A percentile compares a stretch with the other conserved stretches of the same genome.
phyloP scores from a whole-genome alignment of 2,113 vertebrate species.

The Heloderma charlesbogerti region DNA sequence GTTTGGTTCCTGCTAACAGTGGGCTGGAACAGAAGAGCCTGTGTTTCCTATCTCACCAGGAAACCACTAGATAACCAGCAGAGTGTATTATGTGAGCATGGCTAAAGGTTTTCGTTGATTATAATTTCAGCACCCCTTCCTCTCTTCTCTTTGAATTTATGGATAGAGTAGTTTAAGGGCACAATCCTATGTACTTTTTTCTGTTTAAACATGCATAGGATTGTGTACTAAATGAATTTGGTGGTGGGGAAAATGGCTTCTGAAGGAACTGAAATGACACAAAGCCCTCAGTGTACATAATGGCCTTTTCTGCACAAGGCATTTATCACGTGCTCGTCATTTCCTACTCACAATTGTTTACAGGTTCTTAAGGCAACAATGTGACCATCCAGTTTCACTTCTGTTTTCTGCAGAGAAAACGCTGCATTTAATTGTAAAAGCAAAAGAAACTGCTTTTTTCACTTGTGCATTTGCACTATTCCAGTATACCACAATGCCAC shows the following conservation, averaged over 20 bases:
- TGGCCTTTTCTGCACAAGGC: too few relatives aligned
- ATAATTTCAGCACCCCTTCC: neutral
- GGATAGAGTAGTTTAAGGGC: neutral
- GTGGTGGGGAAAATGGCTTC: neutral
- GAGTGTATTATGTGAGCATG: neutral
- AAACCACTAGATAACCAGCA: neutral
- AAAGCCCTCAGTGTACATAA: neutral
- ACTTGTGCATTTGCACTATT: too few relatives aligned
- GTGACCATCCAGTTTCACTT: too few relatives aligned
- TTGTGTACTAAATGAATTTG: neutral
- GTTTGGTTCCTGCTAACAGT: neutral
- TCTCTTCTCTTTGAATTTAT: neutral
- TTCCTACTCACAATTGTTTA: too few relatives aligned
- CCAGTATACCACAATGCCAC: too few relatives aligned
- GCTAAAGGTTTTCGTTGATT: neutral
- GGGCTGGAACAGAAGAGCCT: constrained; percentile 1
- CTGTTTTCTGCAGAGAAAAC: too few relatives aligned
- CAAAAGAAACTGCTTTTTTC: too few relatives aligned
- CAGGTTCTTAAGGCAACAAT: too few relatives aligned
- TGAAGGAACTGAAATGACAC: neutral
- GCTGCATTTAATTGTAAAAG: too few relatives aligned
- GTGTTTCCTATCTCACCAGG: neutral
- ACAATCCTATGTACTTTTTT: too few relatives aligned
- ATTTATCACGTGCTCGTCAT: too few relatives aligned
- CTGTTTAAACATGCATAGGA: too few relatives aligned